These are phyloP conservation scores for Caenorhabditis briggsae DNA, from an alignment of 1,140 invertebrate species.

Conservation along the genomic window DNA sequence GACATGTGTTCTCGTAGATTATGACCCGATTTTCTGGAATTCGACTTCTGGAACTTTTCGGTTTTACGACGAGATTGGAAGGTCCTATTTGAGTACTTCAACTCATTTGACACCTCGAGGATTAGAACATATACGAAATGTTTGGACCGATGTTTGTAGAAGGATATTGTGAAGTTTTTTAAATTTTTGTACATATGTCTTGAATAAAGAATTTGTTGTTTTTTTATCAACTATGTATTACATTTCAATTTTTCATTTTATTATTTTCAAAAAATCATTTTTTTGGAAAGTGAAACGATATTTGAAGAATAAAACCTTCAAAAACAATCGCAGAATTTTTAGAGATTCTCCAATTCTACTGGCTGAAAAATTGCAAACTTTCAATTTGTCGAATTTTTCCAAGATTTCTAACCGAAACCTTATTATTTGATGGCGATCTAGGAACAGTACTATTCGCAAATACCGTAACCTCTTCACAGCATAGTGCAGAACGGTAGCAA, in stretches of 20 bases:
- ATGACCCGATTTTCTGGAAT: background rate
- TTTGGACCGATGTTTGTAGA: slow-evolving; percentile 16
- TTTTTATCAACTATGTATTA: too few species aligned
- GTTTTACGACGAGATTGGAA: background rate
- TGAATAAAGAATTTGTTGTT: too few species aligned
- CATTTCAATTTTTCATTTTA: too few species aligned
- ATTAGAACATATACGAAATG: background rate
- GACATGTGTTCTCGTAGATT: background rate
- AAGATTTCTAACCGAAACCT: background rate
- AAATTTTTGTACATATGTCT: too few species aligned
- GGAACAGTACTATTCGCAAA: background rate
- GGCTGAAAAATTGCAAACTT: too few species aligned
- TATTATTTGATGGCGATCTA: background rate
- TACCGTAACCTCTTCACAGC: background rate
- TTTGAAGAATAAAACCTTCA: too few species aligned
- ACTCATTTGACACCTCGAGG: background rate
- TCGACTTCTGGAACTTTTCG: background rate
- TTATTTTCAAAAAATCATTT: too few species aligned
- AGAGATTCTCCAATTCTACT: too few species aligned
- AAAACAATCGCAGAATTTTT: background rate
- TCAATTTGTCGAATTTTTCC: background rate
- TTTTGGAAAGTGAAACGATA: too few species aligned
- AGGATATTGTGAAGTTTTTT: too few species aligned
- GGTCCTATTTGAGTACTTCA: background rate
- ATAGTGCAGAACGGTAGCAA: slow-evolving; percentile 2